Percentiles rank a stretch among this genome's conserved stretches.
These are phyloP conservation scores for Lates japonicus DNA, from an alignment of 2,797 vertebrate species.

Conservation along the genomic window DNA sequence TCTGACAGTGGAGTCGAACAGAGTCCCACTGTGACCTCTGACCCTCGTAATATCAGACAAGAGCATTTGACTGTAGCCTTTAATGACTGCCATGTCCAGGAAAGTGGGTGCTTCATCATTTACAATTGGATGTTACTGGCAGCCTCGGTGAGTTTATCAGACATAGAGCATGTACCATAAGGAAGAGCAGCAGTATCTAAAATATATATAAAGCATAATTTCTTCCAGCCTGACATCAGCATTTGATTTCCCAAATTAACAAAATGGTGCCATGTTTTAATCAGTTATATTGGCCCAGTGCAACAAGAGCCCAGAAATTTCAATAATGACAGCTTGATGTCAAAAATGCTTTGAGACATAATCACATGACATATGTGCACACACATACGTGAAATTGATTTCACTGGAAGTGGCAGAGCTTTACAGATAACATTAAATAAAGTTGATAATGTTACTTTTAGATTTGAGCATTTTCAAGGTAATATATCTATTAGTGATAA, in stretches of 20 bases:
- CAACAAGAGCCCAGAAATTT: neutral
- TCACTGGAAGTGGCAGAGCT: no score
- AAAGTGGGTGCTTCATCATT: slow-evolving; percentile 72
- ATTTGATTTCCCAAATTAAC: neutral
- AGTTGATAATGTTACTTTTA: neutral
- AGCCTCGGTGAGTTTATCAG: neutral
- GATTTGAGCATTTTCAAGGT: neutral
- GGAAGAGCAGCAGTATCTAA: neutral
- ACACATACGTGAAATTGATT: neutral
- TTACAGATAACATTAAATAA: no score
- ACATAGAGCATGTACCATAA: neutral
- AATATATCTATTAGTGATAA: neutral
- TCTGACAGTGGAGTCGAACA: slow-evolving; percentile 10
- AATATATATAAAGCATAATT: slow-evolving; percentile 3
- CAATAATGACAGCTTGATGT: neutral
- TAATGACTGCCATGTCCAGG: slow-evolving; percentile 76
- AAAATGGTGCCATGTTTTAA: neutral
- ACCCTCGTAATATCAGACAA: slow-evolving; percentile 67
- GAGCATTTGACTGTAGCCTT: slow-evolving; percentile 75
- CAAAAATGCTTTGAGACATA: neutral
- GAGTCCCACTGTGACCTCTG: slow-evolving; percentile 80
- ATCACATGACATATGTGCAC: neutral
- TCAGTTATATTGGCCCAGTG: neutral
- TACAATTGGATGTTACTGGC: slow-evolving; percentile 30
- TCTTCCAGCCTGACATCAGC: neutral